phyloP scores from a whole-genome alignment of 2,113 vertebrate species.

The Nannospalax galili region DNA sequence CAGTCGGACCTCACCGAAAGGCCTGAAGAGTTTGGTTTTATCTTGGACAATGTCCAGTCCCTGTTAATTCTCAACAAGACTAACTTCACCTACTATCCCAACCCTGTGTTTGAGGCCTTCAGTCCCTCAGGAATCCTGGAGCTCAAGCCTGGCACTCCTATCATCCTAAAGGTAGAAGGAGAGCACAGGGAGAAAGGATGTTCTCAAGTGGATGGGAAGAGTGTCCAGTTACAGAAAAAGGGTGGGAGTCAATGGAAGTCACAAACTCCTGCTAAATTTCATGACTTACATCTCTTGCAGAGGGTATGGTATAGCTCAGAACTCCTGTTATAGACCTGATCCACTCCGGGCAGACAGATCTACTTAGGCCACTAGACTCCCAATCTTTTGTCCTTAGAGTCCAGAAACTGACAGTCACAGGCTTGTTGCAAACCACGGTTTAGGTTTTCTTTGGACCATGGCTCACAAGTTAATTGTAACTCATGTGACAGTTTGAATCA shows the following conservation, averaged over 20 bases:
- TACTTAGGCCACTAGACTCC: neutral
- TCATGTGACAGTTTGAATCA: neutral
- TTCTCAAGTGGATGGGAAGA: fast-evolving
- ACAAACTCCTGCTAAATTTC: neutral
- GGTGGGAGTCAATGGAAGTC: neutral
- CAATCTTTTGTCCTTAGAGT: neutral
- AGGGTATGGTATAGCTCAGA: neutral
- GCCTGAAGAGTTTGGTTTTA: conserved; percentile 97
- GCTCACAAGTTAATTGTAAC: neutral
- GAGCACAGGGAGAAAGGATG: neutral
- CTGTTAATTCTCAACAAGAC: conserved; percentile 95
- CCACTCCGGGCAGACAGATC: neutral
- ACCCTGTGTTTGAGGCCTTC: conserved; percentile 95
- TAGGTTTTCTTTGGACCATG: neutral
- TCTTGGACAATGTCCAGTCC: conserved; percentile 95
- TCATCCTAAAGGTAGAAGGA: conserved; percentile 94
- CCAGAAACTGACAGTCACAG: neutral
- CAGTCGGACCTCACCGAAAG: conserved; percentile 91
- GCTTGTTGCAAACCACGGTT: neutral
- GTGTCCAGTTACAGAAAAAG: neutral
- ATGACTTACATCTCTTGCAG: neutral
- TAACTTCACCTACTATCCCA: conserved; percentile 97
- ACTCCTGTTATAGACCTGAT: neutral
- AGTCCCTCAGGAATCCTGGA: conserved; percentile 94
- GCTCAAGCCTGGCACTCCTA: conserved; percentile 97